Evolutionary conservation across 2,113 vertebrate genomes (phyloP).

Genomic region (Rostratula benghalensis): DNA sequence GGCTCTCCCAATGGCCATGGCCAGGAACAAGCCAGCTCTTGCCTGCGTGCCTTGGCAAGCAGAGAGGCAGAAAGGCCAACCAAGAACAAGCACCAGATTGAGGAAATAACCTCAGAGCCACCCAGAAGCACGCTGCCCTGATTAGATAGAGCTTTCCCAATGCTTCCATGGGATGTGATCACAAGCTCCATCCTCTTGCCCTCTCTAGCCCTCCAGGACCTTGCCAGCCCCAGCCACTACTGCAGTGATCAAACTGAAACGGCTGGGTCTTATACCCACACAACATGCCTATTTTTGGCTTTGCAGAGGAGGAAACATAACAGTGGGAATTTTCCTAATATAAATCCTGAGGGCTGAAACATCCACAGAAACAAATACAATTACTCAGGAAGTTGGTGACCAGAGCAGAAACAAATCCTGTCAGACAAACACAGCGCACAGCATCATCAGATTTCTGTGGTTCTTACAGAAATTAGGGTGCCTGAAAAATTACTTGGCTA

Average conservation of each 20-base stretch:
- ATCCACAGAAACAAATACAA: neutral
- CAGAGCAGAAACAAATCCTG: neutral
- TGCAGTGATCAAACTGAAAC: neutral
- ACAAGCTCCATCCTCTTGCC: neutral
- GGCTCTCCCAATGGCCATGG: neutral
- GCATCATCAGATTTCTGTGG: neutral
- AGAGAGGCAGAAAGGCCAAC: neutral
- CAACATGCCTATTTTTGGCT: neutral
- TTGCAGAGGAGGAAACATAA: conserved; percentile 9
- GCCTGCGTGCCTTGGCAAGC: fast-evolving
- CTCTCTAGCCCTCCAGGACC: neutral
- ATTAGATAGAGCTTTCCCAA: neutral
- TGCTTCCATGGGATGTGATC: neutral
- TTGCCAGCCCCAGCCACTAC: neutral
- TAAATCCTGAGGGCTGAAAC: neutral
- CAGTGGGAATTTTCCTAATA: neutral
- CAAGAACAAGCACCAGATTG: fast-evolving
- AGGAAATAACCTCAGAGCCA: neutral
- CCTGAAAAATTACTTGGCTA: neutral
- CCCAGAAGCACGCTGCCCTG: neutral
- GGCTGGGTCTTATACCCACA: neutral
- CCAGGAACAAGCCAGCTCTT: neutral
- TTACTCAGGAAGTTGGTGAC: neutral
- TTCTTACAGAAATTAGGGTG: neutral
- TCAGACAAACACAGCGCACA: neutral